A percentile compares a stretch with the other conserved stretches of the same genome.
phyloP scores from a whole-genome alignment of 2,888 invertebrate genomes.

The Phragmatobia fuliginosa region DNA sequence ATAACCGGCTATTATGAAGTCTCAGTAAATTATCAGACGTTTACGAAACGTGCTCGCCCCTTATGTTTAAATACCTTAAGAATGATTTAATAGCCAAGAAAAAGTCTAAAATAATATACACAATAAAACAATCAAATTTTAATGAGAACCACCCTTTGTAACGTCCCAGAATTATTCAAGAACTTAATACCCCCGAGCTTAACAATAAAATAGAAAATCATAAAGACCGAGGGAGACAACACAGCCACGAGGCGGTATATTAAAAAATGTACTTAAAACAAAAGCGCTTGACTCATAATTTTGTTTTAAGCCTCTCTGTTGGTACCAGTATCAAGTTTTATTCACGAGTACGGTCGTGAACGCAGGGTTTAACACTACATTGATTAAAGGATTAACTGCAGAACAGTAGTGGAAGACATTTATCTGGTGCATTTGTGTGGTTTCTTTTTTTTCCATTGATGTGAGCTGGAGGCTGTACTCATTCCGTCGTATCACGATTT shows the following conservation, averaged over 20 bases:
- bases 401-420: conserved; percentile 11
- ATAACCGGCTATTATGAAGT: background rate
- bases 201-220: conserved; percentile 40
- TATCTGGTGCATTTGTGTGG: conserved; percentile 11
- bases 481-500: background rate
- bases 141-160: background rate
- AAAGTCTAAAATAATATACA: background rate
- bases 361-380: conserved; percentile 39
- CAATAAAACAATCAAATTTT: conserved; percentile 6
- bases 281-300: conserved; percentile 51
- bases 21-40: background rate
- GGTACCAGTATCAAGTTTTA: conserved; percentile 44
- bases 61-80: background rate
- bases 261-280: conserved; percentile 60
- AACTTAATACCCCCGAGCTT: conserved; percentile 46
- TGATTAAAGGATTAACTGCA: conserved; percentile 42
- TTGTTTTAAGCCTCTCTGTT: conserved; percentile 45
- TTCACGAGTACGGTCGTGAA: conserved; percentile 23
- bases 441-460: background rate
- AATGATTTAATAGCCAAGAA: background rate
- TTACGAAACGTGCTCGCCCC: background rate
- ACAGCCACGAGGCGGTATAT: conserved; percentile 47
- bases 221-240: conserved; percentile 48
- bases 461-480: background rate
- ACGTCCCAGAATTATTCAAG: conserved; percentile 30